Evolutionary conservation across 2,797 vertebrate genomes (phyloP).

Genomic region (Tragopan temminckii): DNA sequence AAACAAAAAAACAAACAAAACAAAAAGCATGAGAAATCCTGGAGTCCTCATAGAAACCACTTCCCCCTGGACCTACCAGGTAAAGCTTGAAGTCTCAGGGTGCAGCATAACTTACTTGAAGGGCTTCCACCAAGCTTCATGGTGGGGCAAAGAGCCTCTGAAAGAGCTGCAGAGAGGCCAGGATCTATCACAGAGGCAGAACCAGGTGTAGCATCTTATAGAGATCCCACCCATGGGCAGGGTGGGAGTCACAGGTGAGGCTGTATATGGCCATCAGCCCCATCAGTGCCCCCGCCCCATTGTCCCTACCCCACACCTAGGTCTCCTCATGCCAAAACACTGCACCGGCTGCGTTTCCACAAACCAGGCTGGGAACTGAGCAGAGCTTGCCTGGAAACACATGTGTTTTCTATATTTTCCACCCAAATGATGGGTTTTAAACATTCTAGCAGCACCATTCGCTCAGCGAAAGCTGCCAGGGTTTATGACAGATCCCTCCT

Average conservation of each 20-base stretch:
- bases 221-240: background rate
- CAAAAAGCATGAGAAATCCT: background rate
- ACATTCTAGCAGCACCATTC: slow-evolving; percentile 69
- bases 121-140: background rate
- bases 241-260: background rate
- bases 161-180: background rate
- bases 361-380: background rate
- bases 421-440: slow-evolving; percentile 64
- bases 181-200: background rate
- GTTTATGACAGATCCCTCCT: slow-evolving; percentile 81
- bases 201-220: background rate
- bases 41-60: background rate
- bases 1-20: no score
- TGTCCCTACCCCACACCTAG: background rate
- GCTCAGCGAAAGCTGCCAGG: slow-evolving; percentile 65
- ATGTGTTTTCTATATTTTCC: slow-evolving; percentile 80
- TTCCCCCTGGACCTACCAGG: background rate
- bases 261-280: background rate
- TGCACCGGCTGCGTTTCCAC: background rate
- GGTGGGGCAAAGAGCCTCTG: no score
- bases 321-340: background rate
- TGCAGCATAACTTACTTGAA: background rate
- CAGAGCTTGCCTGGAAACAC: slow-evolving; percentile 69
- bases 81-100: background rate
- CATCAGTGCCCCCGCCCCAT: rapidly evolving